These are phyloP conservation scores for Petrocephalus sullivani DNA, from an alignment of 2,797 vertebrate genomes.

Conservation along the genomic window DNA sequence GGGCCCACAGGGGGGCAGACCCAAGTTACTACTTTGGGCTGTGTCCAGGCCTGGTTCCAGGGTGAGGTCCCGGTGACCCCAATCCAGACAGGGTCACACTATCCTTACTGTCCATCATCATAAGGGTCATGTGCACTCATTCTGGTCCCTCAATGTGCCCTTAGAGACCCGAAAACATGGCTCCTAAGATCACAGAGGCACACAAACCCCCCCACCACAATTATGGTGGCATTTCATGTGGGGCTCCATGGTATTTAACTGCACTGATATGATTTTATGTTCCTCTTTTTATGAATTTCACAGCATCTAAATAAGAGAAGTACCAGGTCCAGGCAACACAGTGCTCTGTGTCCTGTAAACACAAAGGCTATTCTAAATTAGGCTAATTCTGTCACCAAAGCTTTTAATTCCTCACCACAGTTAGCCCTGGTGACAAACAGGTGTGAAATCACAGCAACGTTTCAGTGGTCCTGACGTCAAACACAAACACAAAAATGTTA, in stretches of 20 bases:
- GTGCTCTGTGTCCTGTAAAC: neutral
- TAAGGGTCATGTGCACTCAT: too few species aligned
- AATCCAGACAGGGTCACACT: too few species aligned
- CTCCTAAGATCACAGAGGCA: too few species aligned
- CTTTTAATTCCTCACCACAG: neutral
- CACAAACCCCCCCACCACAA: too few species aligned
- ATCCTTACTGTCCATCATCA: too few species aligned
- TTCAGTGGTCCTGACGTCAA: neutral
- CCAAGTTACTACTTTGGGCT: too few species aligned
- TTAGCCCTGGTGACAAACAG: neutral
- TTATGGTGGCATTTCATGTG: too few species aligned
- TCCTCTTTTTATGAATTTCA: constrained; percentile 7
- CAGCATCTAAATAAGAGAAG: neutral
- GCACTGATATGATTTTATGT: neutral
- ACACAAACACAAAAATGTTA: neutral
- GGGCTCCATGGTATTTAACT: neutral
- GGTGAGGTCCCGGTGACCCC: too few species aligned
- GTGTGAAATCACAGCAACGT: neutral
- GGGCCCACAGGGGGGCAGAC: too few species aligned
- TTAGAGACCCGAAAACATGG: too few species aligned
- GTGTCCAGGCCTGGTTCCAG: too few species aligned
- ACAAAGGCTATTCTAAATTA: neutral
- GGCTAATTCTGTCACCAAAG: neutral
- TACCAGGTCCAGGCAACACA: neutral
- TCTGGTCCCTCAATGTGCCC: too few species aligned